phyloP scores from a whole-genome alignment of 2,888 invertebrate species.

The Drosophila kambysellisi region DNA sequence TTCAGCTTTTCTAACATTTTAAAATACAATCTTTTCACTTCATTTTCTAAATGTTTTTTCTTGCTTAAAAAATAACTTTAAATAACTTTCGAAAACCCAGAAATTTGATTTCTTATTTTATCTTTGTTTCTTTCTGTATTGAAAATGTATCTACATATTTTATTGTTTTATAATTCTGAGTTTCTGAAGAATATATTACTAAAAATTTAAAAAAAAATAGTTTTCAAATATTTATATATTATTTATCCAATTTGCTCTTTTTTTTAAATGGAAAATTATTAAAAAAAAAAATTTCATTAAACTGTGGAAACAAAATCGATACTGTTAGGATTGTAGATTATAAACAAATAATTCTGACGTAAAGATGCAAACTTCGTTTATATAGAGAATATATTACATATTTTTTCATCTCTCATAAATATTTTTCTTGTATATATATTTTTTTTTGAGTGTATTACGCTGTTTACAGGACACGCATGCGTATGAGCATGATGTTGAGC shows the following conservation, averaged over 20 bases:
- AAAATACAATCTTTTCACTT: rapidly evolving
- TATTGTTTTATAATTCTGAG: neutral
- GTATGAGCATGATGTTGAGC: conserved; percentile 43
- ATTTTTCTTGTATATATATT: neutral
- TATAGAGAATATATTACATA: too few species aligned
- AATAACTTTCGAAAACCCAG: too few species aligned
- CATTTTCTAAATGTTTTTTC: neutral
- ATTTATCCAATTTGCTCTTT: too few species aligned
- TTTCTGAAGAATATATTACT: neutral
- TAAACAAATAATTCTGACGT: too few species aligned
- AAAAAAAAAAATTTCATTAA: neutral
- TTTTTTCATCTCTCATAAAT: neutral
- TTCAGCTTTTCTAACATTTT: neutral
- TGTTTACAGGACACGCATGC: conserved; percentile 57
- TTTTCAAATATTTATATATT: neutral
- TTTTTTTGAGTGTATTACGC: neutral
- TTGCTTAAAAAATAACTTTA: too few species aligned
- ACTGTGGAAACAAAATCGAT: neutral
- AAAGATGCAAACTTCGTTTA: too few species aligned
- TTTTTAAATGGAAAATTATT: too few species aligned
- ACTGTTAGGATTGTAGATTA: neutral
- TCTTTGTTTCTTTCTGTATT: too few species aligned
- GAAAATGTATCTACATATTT: too few species aligned
- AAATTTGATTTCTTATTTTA: too few species aligned
- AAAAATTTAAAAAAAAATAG: too few species aligned